Percentiles rank a stretch among this genome's conserved stretches.
Evolutionary conservation across 2,113 vertebrate genomes (phyloP).

Genomic region (Stegostoma tigrinum): DNA sequence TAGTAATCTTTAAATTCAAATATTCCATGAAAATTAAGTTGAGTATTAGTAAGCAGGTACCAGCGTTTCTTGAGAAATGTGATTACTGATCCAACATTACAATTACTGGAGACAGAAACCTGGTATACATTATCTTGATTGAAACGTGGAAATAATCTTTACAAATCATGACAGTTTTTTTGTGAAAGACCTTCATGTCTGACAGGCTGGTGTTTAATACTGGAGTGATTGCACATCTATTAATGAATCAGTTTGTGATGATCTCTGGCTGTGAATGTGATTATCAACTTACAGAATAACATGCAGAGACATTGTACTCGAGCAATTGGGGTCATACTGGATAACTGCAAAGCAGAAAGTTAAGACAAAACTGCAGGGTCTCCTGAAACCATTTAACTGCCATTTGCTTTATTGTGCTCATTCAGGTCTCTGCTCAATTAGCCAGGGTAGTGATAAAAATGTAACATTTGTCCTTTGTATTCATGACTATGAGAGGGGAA

Average conservation of each 20-base stretch:
- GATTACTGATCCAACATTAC: neutral
- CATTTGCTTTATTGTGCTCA: neutral
- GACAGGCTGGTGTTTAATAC: neutral
- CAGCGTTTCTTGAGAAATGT: neutral
- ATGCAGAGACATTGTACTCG: neutral
- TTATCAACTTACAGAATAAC: neutral
- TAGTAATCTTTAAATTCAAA: neutral
- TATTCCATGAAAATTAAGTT: neutral
- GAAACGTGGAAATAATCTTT: neutral
- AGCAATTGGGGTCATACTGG: neutral
- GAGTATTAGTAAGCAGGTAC: neutral
- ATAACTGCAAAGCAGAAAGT: neutral
- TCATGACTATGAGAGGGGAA: neutral
- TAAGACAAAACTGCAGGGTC: neutral
- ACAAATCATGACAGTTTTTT: neutral
- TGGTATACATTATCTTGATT: neutral
- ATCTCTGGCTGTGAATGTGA: neutral
- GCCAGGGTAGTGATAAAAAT: neutral
- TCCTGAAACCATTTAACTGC: neutral
- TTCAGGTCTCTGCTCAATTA: neutral
- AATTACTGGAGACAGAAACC: neutral
- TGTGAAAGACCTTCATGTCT: neutral
- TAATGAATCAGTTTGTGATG: conserved; percentile 1
- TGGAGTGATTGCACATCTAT: neutral
- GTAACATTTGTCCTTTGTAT: neutral